A percentile compares a stretch with the other conserved stretches of the same genome.
These are phyloP conservation scores for Lophochroa leadbeateri DNA, from an alignment of 2,113 vertebrate genomes.

Conservation along the genomic window DNA sequence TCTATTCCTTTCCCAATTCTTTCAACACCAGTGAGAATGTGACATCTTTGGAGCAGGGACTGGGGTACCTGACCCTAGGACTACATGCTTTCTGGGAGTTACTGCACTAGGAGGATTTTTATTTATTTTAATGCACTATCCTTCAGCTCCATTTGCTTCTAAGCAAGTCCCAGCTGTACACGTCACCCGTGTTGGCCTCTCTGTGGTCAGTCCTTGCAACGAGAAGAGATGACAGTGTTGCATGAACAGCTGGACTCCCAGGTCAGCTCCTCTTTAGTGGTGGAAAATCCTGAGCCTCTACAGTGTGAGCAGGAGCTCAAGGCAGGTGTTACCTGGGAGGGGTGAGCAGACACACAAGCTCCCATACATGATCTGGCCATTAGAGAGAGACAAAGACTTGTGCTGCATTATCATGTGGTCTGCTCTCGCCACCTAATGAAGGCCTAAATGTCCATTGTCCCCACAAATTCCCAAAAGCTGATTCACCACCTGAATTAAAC, in stretches of 20 bases:
- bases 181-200: not conserved
- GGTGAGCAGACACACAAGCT: not conserved
- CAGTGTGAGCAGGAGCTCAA: not conserved
- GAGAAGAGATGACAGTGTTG: not conserved
- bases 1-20: not conserved
- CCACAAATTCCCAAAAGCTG: constrained; percentile 9
- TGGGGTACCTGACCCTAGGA: not conserved
- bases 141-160: not conserved
- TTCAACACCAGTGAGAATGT: not conserved
- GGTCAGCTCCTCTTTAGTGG: not conserved
- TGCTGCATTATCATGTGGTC: not conserved
- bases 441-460: not conserved
- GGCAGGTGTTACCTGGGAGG: not conserved
- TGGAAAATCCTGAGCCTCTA: not conserved
- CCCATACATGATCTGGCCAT: not conserved
- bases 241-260: not conserved
- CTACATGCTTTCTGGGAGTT: not conserved
- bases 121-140: not conserved
- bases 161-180: not conserved
- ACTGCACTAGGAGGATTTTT: not conserved
- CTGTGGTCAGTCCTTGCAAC: not conserved
- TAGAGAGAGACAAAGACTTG: not conserved
- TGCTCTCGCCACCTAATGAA: not conserved
- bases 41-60: not conserved
- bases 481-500: constrained; percentile 33